These are phyloP conservation scores for Actenoides hombroni DNA, from an alignment of 2,113 vertebrate genomes.

Conservation along the genomic window DNA sequence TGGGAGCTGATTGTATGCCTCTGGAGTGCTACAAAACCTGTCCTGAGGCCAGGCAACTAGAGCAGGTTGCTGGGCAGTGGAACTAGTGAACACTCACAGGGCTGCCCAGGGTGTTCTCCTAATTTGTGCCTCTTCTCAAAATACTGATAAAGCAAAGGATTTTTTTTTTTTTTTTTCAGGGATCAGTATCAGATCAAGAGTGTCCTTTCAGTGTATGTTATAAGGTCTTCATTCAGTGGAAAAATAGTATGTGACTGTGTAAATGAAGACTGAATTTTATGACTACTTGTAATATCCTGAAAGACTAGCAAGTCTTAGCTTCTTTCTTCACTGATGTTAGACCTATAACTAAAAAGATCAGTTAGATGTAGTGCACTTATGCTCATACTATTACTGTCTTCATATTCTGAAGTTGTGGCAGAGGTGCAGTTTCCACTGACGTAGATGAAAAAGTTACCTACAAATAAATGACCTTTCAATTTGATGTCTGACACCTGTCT, in stretches of 20 bases:
- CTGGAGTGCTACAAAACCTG: background rate
- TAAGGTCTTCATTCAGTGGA: background rate
- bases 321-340: background rate
- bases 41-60: background rate
- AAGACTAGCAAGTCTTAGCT: background rate
- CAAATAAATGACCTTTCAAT: background rate
- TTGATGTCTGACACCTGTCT: background rate
- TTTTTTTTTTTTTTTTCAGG: background rate
- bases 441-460: background rate
- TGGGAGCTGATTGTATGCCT: background rate
- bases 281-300: background rate
- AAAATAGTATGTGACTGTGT: background rate
- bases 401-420: background rate
- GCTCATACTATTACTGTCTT: background rate
- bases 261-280: background rate
- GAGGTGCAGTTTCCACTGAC: background rate
- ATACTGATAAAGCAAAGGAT: fast-evolving
- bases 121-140: background rate
- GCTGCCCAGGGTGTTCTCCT: background rate
- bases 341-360: background rate
- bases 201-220: background rate
- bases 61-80: background rate
- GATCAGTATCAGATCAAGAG: background rate
- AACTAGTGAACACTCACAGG: background rate
- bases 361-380: background rate